Evolutionary conservation across 2,113 vertebrate species (phyloP).

Genomic region (Sterrhoptilus dennistouni): DNA sequence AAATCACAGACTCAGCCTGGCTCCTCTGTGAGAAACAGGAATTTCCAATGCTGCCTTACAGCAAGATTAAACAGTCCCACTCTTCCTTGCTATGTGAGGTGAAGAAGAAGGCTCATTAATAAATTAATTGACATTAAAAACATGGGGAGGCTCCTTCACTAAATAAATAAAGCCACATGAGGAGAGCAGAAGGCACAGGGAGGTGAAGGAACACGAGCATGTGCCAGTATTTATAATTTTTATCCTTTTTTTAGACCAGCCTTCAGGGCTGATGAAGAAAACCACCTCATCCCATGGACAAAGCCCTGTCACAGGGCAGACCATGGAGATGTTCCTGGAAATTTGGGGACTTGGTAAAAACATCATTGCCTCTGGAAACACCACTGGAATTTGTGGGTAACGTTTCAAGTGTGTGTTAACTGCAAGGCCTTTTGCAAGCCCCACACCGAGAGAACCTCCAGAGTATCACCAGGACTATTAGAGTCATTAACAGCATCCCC

Average conservation of each 20-base stretch:
- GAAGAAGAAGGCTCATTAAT: background rate
- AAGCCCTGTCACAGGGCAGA: background rate
- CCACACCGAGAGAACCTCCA: background rate
- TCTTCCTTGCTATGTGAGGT: no score
- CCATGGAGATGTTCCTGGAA: background rate
- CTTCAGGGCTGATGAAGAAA: background rate
- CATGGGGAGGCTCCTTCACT: background rate
- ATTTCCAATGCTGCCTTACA: background rate
- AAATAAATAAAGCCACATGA: background rate
- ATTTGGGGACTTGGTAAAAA: background rate
- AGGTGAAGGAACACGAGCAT: background rate
- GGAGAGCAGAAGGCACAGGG: background rate
- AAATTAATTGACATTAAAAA: background rate
- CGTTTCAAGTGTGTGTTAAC: background rate
- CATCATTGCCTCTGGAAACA: background rate
- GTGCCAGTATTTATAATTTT: background rate
- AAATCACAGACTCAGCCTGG: background rate
- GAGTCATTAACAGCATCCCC: background rate
- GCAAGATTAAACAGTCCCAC: background rate
- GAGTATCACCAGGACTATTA: background rate
- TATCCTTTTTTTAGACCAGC: background rate
- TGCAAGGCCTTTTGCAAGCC: background rate
- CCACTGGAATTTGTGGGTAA: background rate
- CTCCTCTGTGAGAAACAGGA: background rate
- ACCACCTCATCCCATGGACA: background rate